Percentiles rank a stretch among this genome's conserved stretches.
These are phyloP conservation scores for Lasius platythorax DNA, from an alignment of 2,888 invertebrate genomes.

Conservation along the genomic window DNA sequence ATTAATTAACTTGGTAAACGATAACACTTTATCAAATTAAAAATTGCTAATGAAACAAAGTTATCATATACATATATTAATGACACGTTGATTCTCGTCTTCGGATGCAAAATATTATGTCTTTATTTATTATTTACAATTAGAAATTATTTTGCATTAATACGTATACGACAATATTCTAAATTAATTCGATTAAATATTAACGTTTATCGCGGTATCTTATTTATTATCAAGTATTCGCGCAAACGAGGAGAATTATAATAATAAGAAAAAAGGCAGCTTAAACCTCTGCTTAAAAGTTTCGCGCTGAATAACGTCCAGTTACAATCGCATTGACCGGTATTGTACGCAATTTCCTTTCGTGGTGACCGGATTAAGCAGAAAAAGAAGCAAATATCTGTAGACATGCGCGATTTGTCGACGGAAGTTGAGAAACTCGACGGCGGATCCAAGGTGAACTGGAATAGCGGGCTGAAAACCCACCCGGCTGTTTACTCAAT, in stretches of 20 bases:
- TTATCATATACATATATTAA: not conserved
- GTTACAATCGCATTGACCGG: not conserved
- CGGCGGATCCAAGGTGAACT: conserved; percentile 65
- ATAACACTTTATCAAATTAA: not conserved
- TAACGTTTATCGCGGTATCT: not conserved
- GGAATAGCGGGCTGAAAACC: conserved; percentile 55
- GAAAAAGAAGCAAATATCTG: conserved; percentile 24
- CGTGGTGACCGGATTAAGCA: conserved; percentile 40
- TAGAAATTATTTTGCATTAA: not conserved
- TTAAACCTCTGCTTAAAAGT: not conserved
- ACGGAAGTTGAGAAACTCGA: conserved; percentile 61
- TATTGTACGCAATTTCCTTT: conserved; percentile 16
- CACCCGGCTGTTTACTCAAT: conserved; percentile 59
- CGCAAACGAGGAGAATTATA: not conserved
- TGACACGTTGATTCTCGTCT: not conserved
- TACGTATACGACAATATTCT: not conserved
- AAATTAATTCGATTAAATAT: not conserved
- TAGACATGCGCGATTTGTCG: conserved; percentile 30
- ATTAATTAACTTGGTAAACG: not conserved
- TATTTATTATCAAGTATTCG: not conserved
- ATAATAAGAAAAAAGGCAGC: not conserved
- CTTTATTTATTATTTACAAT: not conserved
- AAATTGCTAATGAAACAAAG: not conserved
- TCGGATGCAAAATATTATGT: not conserved
- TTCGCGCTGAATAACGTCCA: not conserved